A percentile compares a stretch with the other conserved stretches of the same genome.
Evolutionary conservation across 2,113 vertebrate species (phyloP).

Genomic region (Cariama cristata): DNA sequence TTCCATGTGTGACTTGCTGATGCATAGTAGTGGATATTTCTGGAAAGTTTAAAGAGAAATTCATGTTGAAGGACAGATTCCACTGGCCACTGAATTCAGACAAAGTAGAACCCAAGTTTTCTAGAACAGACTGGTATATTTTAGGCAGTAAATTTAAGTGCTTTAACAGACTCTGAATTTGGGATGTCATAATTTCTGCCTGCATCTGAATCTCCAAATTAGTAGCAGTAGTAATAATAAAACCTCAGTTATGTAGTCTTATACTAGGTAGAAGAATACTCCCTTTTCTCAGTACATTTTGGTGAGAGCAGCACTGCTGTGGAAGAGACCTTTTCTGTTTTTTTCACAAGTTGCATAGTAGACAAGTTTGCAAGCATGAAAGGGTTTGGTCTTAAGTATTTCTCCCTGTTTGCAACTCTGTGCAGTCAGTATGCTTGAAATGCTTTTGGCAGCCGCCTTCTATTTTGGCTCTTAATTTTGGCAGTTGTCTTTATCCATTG

Average conservation of each 20-base stretch:
- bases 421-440: background rate
- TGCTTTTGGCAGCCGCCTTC: background rate
- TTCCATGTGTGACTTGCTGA: background rate
- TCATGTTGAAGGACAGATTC: background rate
- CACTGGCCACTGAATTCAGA: background rate
- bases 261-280: background rate
- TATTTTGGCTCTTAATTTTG: background rate
- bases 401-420: background rate
- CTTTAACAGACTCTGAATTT: background rate
- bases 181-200: background rate
- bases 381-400: background rate
- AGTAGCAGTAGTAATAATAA: background rate
- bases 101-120: background rate
- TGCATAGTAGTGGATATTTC: background rate
- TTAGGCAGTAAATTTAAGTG: background rate
- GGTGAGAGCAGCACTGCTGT: background rate
- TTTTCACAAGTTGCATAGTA: background rate
- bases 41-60: background rate
- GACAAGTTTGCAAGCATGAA: background rate
- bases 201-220: background rate
- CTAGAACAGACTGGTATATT: background rate
- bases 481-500: background rate
- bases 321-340: background rate
- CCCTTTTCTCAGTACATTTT: background rate
- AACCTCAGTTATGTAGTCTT: accelerated